Conservation (phyloP, 2,113 vertebrate species). For the Tichodroma muraria region DNA sequence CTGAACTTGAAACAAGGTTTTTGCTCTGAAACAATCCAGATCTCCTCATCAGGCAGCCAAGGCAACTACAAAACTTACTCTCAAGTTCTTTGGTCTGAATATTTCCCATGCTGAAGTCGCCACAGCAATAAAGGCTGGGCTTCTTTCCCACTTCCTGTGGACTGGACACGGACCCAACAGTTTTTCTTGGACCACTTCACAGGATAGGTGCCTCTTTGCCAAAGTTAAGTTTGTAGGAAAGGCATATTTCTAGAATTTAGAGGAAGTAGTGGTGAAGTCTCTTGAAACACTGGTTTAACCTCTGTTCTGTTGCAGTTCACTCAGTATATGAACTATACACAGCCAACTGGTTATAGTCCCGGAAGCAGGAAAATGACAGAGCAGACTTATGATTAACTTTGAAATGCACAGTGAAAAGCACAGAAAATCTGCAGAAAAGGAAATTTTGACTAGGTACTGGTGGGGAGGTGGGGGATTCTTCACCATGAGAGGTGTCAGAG, state of each 20-base stretch:
- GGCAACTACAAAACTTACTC: not conserved
- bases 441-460: not conserved
- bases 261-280: not conserved
- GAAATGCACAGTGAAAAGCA: not conserved
- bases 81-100: slow-evolving; percentile 12
- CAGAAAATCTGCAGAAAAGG: not conserved
- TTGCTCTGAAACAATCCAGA: not conserved
- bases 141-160: slow-evolving; percentile 8
- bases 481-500: not conserved
- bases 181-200: slow-evolving; percentile 17
- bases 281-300: not conserved
- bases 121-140: not conserved
- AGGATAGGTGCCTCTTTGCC: not conserved
- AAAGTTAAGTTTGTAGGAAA: not conserved
- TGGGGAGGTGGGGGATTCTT: not conserved
- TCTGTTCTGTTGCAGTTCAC: not conserved
- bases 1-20: not conserved
- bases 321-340: not conserved
- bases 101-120: not conserved
- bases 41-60: not conserved
- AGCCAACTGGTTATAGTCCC: not conserved
- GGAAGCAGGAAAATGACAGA: not conserved
- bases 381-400: not conserved
- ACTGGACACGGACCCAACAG: not conserved
- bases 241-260: not conserved